Percentiles rank a stretch among this genome's conserved stretches.
Conservation (phyloP, 2,888 invertebrate genomes). For the Dichetophora obliterata region DNA sequence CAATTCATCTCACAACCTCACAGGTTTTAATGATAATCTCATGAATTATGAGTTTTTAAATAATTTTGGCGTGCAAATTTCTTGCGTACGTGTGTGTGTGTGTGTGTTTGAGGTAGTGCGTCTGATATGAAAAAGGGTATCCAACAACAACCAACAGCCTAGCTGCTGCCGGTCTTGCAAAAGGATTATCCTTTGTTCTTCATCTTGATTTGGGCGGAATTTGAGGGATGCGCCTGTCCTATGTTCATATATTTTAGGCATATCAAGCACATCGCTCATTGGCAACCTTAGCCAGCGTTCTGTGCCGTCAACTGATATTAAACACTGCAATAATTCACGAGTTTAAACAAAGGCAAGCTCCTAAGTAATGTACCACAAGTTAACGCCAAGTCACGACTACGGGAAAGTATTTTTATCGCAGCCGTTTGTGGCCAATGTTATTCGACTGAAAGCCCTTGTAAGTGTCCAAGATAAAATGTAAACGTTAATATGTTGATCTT, state of each 20-base stretch:
- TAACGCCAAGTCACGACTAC: conserved; percentile 58
- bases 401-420: background rate
- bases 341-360: conserved; percentile 14
- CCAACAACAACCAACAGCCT: background rate
- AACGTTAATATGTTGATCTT: background rate
- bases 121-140: background rate
- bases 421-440: background rate
- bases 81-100: background rate
- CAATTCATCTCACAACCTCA: conserved; percentile 59
- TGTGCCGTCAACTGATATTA: conserved; percentile 1
- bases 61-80: conserved; percentile 63
- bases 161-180: conserved; percentile 39
- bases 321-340: conserved; percentile 38
- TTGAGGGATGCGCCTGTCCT: conserved; percentile 52
- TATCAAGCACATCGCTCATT: conserved; percentile 24
- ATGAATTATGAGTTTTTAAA: conserved; percentile 69
- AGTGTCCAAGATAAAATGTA: conserved; percentile 38
- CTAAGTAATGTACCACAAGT: conserved; percentile 26
- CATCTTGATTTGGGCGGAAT: conserved; percentile 33
- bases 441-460: conserved; percentile 36
- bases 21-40: conserved; percentile 69
- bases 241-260: conserved; percentile 49
- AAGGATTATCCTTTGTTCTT: conserved; percentile 12
- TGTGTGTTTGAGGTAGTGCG: background rate
- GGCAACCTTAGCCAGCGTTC: background rate